Evolutionary conservation across 2,888 invertebrate genomes (phyloP).

Genomic region (Philonicus albiceps): DNA sequence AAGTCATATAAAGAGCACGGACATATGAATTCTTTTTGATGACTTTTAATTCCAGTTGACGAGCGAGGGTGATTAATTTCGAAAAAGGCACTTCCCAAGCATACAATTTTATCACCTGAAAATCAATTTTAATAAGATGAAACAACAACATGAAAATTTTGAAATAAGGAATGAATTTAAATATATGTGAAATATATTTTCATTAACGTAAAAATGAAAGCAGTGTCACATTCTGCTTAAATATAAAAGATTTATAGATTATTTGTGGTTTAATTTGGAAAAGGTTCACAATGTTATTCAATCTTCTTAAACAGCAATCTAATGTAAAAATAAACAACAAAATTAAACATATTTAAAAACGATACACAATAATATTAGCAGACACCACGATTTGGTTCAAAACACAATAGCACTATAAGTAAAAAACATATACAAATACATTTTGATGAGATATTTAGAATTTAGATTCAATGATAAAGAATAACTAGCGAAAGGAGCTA

Average conservation of each 20-base stretch:
- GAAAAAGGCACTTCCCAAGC: constrained; percentile 90
- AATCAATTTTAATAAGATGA: neutral
- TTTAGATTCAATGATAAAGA: neutral
- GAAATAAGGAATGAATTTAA: no score
- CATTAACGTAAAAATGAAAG: neutral
- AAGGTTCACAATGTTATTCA: neutral
- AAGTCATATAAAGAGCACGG: constrained; percentile 74
- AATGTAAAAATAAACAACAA: no score
- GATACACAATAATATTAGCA: neutral
- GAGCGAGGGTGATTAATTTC: constrained; percentile 73
- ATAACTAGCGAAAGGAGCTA: neutral
- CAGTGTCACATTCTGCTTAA: neutral
- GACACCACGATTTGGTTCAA: no score
- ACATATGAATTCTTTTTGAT: constrained; percentile 71
- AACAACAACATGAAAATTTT: no score
- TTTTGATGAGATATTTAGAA: neutral
- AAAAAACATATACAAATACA: neutral
- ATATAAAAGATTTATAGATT: neutral
- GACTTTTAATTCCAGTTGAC: constrained; percentile 70
- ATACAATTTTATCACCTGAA: constrained; percentile 90
- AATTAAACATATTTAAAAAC: neutral
- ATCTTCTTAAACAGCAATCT: no score
- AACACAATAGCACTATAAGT: no score
- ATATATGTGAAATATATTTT: neutral
- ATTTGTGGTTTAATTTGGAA: neutral